A percentile compares a stretch with the other conserved stretches of the same genome.
These are phyloP conservation scores for Lithophane socia DNA, from an alignment of 2,888 invertebrate genomes.

Conservation along the genomic window DNA sequence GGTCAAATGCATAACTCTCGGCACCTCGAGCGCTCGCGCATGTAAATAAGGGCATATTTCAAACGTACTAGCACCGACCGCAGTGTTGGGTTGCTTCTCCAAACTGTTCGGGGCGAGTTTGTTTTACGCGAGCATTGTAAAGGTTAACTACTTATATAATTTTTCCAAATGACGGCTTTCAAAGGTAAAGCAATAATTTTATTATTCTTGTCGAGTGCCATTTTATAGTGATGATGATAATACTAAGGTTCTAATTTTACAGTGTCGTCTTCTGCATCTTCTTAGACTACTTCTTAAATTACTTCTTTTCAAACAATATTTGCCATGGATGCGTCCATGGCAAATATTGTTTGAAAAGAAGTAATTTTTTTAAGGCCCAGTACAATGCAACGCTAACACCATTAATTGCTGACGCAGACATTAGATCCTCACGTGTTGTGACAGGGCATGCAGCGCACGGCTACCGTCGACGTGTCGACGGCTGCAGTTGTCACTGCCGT, in stretches of 20 bases:
- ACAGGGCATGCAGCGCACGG: background rate
- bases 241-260: background rate
- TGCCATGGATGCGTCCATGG: no score
- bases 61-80: conserved; percentile 67
- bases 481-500: no score
- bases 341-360: background rate
- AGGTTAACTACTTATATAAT: background rate
- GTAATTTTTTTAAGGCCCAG: background rate
- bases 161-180: background rate
- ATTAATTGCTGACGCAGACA: background rate
- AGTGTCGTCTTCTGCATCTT: background rate
- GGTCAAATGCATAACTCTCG: conserved; percentile 83
- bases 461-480: no score
- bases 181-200: background rate
- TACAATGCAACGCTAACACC: background rate
- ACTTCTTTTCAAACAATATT: no score
- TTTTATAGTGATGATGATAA: background rate
- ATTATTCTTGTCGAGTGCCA: background rate
- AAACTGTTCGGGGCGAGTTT: conserved; percentile 50
- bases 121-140: conserved; percentile 45
- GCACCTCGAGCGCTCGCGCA: conserved; percentile 75
- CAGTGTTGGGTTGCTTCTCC: conserved; percentile 71
- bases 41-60: conserved; percentile 85
- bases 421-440: background rate
- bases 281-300: no score